Conservation (phyloP, 1,140 invertebrate species). For the Lepidurus arcticus region DNA sequence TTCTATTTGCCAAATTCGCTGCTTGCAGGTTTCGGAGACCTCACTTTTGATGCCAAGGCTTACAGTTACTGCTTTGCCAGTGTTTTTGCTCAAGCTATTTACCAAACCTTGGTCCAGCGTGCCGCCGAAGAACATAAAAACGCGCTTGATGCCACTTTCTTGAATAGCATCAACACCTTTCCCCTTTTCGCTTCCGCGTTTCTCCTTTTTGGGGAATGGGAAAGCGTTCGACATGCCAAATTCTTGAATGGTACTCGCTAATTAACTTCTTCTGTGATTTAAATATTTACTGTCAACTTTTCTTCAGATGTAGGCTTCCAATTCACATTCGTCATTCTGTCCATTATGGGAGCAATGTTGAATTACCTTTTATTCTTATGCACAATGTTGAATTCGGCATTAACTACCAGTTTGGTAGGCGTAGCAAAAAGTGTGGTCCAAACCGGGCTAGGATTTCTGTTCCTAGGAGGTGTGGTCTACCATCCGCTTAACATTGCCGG, state of each 20-base stretch:
- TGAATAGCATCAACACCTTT: conserved; percentile 49
- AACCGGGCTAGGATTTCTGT: conserved; percentile 49
- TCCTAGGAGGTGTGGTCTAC: conserved; percentile 47
- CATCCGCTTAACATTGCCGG: conserved; percentile 43
- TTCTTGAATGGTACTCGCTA: conserved; percentile 23
- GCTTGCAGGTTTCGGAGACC: conserved; percentile 47
- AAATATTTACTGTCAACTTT: conserved; percentile 14
- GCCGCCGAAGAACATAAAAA: conserved; percentile 43
- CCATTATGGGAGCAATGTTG: conserved; percentile 47
- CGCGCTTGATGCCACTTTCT: conserved; percentile 45
- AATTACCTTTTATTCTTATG: conserved; percentile 52
- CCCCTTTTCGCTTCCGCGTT: conserved; percentile 43
- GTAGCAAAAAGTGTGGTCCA: conserved; percentile 48
- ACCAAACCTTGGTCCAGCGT: conserved; percentile 49
- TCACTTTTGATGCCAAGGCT: conserved; percentile 46
- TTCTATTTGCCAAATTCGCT: conserved; percentile 25
- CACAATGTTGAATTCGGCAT: conserved; percentile 48
- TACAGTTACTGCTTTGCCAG: conserved; percentile 48
- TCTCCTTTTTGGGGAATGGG: conserved; percentile 42
- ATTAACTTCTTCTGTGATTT: not conserved
- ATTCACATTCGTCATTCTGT: conserved; percentile 43
- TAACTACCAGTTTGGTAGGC: conserved; percentile 50
- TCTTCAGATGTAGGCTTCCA: conserved; percentile 43
- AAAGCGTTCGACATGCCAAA: conserved; percentile 30
- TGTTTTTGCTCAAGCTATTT: conserved; percentile 49